phyloP scores from a whole-genome alignment of 2,888 invertebrate genomes.

The Lasioglossum calceatum region DNA sequence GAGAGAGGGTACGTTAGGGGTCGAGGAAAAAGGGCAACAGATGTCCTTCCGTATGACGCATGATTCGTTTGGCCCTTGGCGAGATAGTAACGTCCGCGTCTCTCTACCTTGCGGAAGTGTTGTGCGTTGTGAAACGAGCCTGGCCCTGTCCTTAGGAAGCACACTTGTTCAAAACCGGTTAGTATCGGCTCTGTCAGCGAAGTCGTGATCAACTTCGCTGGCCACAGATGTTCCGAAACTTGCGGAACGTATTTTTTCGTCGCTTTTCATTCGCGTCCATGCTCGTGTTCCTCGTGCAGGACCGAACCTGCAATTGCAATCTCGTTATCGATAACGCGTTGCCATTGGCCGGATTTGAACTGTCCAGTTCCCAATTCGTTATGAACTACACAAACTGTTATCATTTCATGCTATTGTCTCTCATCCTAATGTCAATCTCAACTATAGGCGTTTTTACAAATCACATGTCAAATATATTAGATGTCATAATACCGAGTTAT shows the following conservation, averaged over 20 bases:
- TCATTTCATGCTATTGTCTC: too few relatives aligned
- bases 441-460: too few relatives aligned
- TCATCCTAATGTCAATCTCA: too few relatives aligned
- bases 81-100: conserved; percentile 65
- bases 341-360: conserved; percentile 45
- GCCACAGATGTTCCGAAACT: background rate
- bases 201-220: background rate
- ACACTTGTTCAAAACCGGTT: conserved; percentile 40
- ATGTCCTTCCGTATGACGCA: conserved; percentile 77
- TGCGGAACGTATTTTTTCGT: background rate
- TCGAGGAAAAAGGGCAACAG: conserved; percentile 74
- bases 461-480: too few relatives aligned
- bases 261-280: background rate
- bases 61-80: conserved; percentile 63
- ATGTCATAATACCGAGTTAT: too few relatives aligned
- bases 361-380: background rate
- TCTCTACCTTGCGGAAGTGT: conserved; percentile 60
- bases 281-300: background rate
- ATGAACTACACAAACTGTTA: too few relatives aligned
- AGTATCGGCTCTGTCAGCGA: conserved; percentile 24
- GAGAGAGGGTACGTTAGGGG: conserved; percentile 39
- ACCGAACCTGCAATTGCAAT: conserved; percentile 38
- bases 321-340: conserved; percentile 26
- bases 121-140: conserved; percentile 38
- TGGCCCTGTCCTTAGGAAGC: conserved; percentile 23